These are phyloP conservation scores for Leptoclinus maculatus DNA, from an alignment of 2,797 vertebrate species.

Conservation along the genomic window DNA sequence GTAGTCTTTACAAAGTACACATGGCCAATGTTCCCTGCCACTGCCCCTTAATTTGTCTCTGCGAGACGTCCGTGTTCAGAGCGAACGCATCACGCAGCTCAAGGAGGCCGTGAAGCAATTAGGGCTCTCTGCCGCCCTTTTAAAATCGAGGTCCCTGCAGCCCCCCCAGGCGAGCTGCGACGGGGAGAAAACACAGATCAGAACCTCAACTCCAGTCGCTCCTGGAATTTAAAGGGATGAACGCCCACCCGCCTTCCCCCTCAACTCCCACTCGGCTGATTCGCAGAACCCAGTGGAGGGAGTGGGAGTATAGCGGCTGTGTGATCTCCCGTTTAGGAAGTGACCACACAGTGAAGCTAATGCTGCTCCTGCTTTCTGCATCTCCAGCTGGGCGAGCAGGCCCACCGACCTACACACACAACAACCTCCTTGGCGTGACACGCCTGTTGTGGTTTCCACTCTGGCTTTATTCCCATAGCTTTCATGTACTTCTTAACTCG, in stretches of 20 bases:
- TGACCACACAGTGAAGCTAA: slow-evolving; percentile 65
- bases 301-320: slow-evolving; percentile 41
- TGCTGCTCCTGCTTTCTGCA: slow-evolving; percentile 48
- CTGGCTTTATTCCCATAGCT: not conserved
- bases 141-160: slow-evolving; percentile 72
- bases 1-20: slow-evolving; percentile 69
- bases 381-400: slow-evolving; percentile 50
- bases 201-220: slow-evolving; percentile 49
- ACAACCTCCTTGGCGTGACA: slow-evolving; percentile 21
- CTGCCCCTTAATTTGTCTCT: slow-evolving; percentile 62
- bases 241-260: slow-evolving; percentile 46
- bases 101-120: slow-evolving; percentile 78
- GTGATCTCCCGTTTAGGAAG: slow-evolving; percentile 60
- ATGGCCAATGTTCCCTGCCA: slow-evolving; percentile 42
- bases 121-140: slow-evolving; percentile 66
- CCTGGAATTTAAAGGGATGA: slow-evolving; percentile 68
- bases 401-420: slow-evolving; percentile 52
- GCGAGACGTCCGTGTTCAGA: slow-evolving; percentile 64
- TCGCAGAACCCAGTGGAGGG: slow-evolving; percentile 37
- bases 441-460: slow-evolving; percentile 25
- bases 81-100: slow-evolving; percentile 59
- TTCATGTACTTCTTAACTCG: slow-evolving; percentile 4
- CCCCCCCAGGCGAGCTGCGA: slow-evolving; percentile 53
- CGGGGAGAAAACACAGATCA: slow-evolving; percentile 59
- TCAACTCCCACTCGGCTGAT: slow-evolving; percentile 49